These are phyloP conservation scores for Atta cephalotes DNA, from an alignment of 1,140 invertebrate genomes.

Conservation along the genomic window DNA sequence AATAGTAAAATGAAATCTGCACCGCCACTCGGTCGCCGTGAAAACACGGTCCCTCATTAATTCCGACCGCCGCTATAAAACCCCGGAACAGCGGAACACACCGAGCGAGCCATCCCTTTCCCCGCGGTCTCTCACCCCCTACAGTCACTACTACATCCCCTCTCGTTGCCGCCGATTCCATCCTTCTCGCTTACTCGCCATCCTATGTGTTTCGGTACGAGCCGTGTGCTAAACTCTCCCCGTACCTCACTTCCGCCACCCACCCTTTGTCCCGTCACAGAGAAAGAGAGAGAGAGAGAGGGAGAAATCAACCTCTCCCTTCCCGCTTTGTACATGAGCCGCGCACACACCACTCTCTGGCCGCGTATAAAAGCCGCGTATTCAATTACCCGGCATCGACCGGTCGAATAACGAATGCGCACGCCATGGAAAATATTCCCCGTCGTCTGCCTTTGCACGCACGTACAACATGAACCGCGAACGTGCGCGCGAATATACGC, in stretches of 20 bases:
- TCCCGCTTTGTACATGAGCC: conserved; percentile 19
- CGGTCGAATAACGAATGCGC: conserved; percentile 79
- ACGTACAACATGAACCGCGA: conserved; percentile 26
- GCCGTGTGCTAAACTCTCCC: conserved; percentile 44
- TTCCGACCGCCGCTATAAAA: conserved; percentile 78
- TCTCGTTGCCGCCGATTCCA: conserved; percentile 8
- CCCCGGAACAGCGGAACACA: conserved; percentile 75
- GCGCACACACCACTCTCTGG: conserved; percentile 66
- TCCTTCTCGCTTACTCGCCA: conserved; percentile 35
- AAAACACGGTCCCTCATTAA: conserved; percentile 81
- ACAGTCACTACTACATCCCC: conserved; percentile 20
- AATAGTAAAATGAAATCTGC: conserved; percentile 81
- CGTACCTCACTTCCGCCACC: neutral
- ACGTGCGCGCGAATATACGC: conserved; percentile 18
- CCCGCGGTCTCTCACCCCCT: conserved; percentile 35
- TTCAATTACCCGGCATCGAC: conserved; percentile 80
- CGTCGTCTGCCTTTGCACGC: conserved; percentile 61
- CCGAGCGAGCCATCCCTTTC: conserved; percentile 61
- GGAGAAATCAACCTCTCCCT: conserved; percentile 16
- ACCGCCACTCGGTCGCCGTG: conserved; percentile 73
- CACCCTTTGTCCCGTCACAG: conserved; percentile 40
- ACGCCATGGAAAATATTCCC: conserved; percentile 77
- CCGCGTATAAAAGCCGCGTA: conserved; percentile 78
- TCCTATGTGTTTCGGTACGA: conserved; percentile 51
- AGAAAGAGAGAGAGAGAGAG: conserved; percentile 31